Conservation (phyloP, 2,113 vertebrate species). For the Salvelinus sp. region DNA sequence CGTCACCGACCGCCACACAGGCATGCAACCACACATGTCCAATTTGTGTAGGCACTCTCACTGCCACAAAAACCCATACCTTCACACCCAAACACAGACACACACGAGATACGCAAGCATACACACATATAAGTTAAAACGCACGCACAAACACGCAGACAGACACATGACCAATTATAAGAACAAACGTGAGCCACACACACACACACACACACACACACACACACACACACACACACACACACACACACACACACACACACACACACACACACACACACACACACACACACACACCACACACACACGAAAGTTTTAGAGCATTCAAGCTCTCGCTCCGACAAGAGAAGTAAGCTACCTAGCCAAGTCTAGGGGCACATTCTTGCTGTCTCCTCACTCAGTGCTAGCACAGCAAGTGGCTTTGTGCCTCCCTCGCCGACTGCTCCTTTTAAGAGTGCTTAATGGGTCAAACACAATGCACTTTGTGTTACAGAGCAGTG, state of each 20-base stretch:
- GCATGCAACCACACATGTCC: not conserved
- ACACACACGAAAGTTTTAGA: not conserved
- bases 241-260: too few species aligned
- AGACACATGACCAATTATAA: too few species aligned
- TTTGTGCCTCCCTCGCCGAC: constrained; percentile 49
- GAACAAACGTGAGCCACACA: too few species aligned
- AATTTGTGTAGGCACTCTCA: not conserved
- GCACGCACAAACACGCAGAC: too few species aligned
- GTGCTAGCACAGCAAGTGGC: constrained; percentile 60
- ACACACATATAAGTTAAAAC: not conserved
- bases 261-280: too few species aligned
- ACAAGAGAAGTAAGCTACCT: constrained; percentile 27
- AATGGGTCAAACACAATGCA: constrained; percentile 56
- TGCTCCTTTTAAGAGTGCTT: constrained; percentile 52
- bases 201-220: too few species aligned
- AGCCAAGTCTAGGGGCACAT: constrained; percentile 39
- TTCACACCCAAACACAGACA: not conserved
- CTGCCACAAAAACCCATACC: not conserved
- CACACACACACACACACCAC: too few species aligned
- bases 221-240: too few species aligned
- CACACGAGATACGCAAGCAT: not conserved
- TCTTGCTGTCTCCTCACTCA: constrained; percentile 58
- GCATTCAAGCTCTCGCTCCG: not conserved
- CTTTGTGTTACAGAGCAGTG: constrained; percentile 45
- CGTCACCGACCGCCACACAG: not conserved